Percentiles rank a stretch among this genome's conserved stretches.
These are phyloP conservation scores for Aix galericulata DNA, from an alignment of 2,113 vertebrate genomes.

Conservation along the genomic window DNA sequence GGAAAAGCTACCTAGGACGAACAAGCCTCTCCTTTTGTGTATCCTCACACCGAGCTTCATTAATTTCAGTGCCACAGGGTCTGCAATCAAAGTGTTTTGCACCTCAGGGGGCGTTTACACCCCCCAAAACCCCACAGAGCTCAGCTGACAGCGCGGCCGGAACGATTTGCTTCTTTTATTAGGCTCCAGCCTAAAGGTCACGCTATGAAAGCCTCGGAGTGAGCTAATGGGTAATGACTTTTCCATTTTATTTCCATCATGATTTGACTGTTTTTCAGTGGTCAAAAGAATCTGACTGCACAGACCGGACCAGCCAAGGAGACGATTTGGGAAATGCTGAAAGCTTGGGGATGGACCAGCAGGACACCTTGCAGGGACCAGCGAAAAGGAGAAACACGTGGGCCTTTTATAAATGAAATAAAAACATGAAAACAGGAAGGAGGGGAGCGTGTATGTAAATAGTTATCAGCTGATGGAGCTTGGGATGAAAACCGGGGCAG, in stretches of 20 bases:
- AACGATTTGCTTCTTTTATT: not conserved
- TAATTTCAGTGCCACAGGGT: not conserved
- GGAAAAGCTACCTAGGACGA: not conserved
- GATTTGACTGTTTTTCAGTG: not conserved
- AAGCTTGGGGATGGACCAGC: not conserved
- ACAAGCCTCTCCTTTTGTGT: not conserved
- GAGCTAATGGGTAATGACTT: not conserved
- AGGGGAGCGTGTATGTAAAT: not conserved
- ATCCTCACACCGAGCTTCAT: not conserved
- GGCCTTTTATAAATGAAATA: not conserved
- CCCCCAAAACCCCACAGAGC: not conserved
- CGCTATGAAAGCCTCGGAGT: fast-evolving
- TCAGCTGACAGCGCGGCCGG: not conserved
- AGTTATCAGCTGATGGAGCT: not conserved
- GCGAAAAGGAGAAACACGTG: not conserved
- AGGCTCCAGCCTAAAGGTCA: not conserved
- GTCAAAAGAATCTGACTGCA: not conserved
- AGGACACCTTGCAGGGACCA: not conserved
- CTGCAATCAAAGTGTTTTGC: not conserved
- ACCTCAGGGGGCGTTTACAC: not conserved
- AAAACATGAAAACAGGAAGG: not conserved
- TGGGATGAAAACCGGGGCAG: not conserved
- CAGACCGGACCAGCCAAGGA: not conserved
- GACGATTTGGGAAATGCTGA: not conserved
- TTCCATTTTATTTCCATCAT: not conserved